phyloP scores from a whole-genome alignment of 2,113 vertebrate species.

The Turdus rufiventris region DNA sequence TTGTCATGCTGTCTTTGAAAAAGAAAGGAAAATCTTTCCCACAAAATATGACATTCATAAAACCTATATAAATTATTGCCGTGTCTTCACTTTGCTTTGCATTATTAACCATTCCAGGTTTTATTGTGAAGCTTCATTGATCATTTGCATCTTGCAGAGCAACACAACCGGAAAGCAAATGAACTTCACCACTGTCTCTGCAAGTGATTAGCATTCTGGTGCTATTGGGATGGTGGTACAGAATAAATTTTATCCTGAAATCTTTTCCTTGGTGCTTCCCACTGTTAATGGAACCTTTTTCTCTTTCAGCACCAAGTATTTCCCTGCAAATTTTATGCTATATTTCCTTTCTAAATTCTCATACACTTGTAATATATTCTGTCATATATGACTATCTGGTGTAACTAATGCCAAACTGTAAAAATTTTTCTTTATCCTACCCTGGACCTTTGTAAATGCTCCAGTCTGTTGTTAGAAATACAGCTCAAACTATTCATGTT shows the following conservation, averaged over 20 bases:
- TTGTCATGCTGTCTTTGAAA: neutral
- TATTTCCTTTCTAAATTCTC: neutral
- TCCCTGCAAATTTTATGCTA: neutral
- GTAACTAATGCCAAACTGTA: neutral
- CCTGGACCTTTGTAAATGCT: neutral
- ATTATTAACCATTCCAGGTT: neutral
- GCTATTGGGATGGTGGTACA: neutral
- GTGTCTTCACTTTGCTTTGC: neutral
- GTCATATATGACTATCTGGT: neutral
- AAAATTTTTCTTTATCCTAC: neutral
- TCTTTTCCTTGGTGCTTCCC: neutral
- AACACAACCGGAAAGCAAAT: neutral
- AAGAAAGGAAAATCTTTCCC: neutral
- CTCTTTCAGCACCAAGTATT: neutral
- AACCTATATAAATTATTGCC: neutral
- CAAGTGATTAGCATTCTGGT: neutral
- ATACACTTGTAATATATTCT: neutral
- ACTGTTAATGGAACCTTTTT: neutral
- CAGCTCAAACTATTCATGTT: neutral
- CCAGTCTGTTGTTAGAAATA: neutral
- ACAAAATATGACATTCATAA: neutral
- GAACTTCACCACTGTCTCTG: neutral
- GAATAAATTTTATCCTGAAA: neutral
- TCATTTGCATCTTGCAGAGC: neutral
- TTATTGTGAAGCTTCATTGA: neutral